Evolutionary conservation across 2,888 invertebrate genomes (phyloP), one percentile per base, ranked within the genome.

Genomic region (Ophonus ardosiacus): DNA sequence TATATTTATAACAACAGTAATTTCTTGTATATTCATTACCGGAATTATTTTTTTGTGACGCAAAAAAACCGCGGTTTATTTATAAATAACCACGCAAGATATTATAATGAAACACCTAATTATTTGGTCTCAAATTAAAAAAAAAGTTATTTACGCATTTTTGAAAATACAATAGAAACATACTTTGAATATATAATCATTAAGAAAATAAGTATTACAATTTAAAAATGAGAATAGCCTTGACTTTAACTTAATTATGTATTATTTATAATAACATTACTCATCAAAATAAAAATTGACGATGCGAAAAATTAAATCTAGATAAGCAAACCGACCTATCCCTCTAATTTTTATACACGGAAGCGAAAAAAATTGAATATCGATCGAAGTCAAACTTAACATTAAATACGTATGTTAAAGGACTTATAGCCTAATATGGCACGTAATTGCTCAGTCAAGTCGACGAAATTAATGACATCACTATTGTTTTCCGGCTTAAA

Each of bases 301-400:
- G 24, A 24, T 15, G 38, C 38, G n/a, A 13, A 68, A 68, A 68
- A 68, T 21, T 13, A 68, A 68, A 68, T 15, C 68, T 13, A 4
- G 24, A 31, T 38, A 68, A 43, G 51, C 43, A 74, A 15, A 74
- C 68, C 43, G 71, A 74, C 71, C 71, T 74, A 74, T 74, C 71
- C 71, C 40, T 43, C 7, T 40, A 74, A 18, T 18, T 13, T 74
- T 6, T 68, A 6, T 74, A 10, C 43, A 15, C 17, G 43, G 15
- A 71, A 71, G 71, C 31, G 15, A 24, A 31, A 74, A 74, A 74
- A 74, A 43, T 40, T 40, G 15, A 68, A 68, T 68, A 74, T 74
- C 43, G 43, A 43, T 74, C 43, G 43, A 74, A 40, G n/a, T 68
- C 5, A 74, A 68, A 38, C 15, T 15, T 31, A 31, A 13, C 38